These are phyloP conservation scores for Catharus fuscescens DNA, from an alignment of 2,113 vertebrate genomes.

Conservation along the genomic window DNA sequence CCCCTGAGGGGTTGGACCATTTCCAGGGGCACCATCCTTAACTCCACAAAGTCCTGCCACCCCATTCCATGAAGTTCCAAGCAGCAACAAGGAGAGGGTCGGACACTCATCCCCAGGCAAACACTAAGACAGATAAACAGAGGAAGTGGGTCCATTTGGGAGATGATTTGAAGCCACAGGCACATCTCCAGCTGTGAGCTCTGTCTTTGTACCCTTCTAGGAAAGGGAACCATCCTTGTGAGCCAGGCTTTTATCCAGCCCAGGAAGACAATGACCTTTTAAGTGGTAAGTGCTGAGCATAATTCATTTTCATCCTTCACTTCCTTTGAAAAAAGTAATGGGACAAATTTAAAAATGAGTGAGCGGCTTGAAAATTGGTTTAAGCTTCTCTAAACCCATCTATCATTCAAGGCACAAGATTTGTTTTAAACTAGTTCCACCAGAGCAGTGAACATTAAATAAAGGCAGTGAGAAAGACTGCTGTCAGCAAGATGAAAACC, in stretches of 20 bases:
- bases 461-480: neutral
- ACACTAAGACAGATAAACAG: neutral
- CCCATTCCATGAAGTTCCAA: neutral
- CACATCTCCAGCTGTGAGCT: neutral
- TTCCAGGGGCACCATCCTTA: neutral
- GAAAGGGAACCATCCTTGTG: accelerated
- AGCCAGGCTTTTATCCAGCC: neutral
- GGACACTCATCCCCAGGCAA: neutral
- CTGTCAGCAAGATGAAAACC: constrained; percentile 16
- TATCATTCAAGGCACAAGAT: neutral
- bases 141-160: neutral
- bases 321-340: neutral
- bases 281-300: neutral
- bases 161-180: neutral
- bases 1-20: neutral
- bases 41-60: neutral
- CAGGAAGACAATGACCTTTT: neutral
- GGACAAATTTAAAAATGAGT: constrained; percentile 7
- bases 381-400: neutral
- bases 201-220: neutral
- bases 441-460: neutral
- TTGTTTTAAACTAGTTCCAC: constrained; percentile 5
- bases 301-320: neutral
- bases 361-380: neutral
- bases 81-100: neutral